A percentile compares a stretch with the other conserved stretches of the same genome.
These are phyloP conservation scores for Poliocrania exsul DNA, from an alignment of 2,797 vertebrate species.

Conservation along the genomic window DNA sequence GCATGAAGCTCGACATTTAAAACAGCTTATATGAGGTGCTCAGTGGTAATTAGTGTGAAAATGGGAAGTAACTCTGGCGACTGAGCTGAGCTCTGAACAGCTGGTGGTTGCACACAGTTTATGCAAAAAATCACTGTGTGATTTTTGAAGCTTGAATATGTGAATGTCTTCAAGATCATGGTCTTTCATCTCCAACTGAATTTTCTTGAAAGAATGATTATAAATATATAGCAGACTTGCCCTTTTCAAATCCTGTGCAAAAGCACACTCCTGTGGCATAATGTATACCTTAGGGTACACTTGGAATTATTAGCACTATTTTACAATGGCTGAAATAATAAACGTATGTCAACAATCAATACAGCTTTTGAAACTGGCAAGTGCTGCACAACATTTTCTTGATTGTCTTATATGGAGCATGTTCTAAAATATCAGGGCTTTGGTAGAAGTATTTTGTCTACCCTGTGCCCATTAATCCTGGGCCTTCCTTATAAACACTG, in stretches of 20 bases:
- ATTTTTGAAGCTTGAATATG: neutral
- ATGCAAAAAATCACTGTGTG: neutral
- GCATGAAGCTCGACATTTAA: conserved; percentile 1
- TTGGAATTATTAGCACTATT: neutral
- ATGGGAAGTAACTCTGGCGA: neutral
- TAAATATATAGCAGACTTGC: neutral
- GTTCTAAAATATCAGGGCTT: neutral
- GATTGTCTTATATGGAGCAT: neutral
- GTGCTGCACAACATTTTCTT: neutral
- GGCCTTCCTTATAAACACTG: neutral
- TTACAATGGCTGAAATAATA: neutral
- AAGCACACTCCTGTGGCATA: neutral
- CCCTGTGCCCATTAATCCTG: neutral
- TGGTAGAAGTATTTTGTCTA: neutral
- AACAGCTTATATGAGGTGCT: neutral
- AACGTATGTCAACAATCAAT: neutral
- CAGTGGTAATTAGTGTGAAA: neutral
- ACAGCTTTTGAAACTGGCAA: neutral
- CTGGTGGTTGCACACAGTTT: neutral
- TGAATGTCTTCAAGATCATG: neutral
- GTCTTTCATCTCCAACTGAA: neutral
- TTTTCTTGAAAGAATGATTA: neutral
- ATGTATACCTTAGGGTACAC: neutral
- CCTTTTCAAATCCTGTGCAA: neutral
- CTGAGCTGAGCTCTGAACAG: neutral